phyloP scores from a whole-genome alignment of 1,140 invertebrate genomes.

The Brachionus asplanchnoidis region DNA sequence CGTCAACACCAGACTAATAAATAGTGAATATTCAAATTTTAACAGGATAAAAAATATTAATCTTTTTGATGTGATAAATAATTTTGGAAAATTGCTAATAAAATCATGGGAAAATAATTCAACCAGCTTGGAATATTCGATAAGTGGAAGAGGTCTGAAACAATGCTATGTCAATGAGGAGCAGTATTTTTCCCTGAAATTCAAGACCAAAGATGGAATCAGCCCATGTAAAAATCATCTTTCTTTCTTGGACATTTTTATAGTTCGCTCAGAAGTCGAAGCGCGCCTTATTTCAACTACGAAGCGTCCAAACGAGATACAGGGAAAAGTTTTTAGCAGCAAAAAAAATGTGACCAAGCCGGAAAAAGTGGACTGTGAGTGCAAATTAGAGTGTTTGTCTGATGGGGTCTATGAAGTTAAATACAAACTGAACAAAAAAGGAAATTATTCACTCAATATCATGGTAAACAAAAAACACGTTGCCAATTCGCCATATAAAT shows the following conservation, averaged over 20 bases:
- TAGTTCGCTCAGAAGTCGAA: background rate
- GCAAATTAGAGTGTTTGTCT: constrained; percentile 17
- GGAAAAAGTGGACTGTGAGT: constrained; percentile 6
- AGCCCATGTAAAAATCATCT: background rate
- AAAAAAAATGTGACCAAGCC: background rate
- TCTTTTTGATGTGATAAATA: constrained; percentile 50
- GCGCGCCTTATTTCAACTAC: background rate
- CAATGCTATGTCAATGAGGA: constrained; percentile 51
- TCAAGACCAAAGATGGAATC: background rate
- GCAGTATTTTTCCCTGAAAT: constrained; percentile 30
- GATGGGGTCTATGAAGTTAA: constrained; percentile 25
- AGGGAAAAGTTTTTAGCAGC: background rate
- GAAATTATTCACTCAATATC: constrained; percentile 25
- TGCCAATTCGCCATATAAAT: constrained; percentile 32
- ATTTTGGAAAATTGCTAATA: constrained; percentile 50
- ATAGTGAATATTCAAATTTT: constrained; percentile 57
- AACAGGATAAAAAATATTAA: constrained; percentile 50
- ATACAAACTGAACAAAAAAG: constrained; percentile 39
- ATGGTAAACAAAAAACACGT: constrained; percentile 16
- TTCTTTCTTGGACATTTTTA: constrained; percentile 11
- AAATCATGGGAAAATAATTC: constrained; percentile 50
- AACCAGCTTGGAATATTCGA: constrained; percentile 56
- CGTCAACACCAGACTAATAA: constrained; percentile 56
- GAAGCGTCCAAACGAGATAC: background rate
- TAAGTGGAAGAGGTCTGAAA: constrained; percentile 58